Conservation (phyloP, 2,113 vertebrate species). For the Tragulus kanchil region DNA sequence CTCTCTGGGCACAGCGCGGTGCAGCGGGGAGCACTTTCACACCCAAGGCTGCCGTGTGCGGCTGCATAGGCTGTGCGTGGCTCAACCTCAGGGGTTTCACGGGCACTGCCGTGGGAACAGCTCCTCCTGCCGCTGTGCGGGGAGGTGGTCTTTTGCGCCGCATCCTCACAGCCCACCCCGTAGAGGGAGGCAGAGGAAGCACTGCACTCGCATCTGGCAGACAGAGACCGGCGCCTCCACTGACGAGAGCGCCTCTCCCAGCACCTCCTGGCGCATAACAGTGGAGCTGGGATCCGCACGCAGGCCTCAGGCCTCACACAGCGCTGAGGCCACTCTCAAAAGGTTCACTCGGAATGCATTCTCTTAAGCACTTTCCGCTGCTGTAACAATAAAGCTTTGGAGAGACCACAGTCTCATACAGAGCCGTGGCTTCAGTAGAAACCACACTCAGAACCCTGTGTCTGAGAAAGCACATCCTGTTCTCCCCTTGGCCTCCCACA, state of each 20-base stretch:
- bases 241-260: neutral
- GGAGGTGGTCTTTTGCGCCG: neutral
- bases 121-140: neutral
- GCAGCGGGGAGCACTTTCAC: neutral
- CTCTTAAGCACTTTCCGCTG: neutral
- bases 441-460: neutral
- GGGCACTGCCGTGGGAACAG: neutral
- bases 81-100: neutral
- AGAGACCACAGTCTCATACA: neutral
- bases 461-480: neutral
- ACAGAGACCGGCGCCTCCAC: neutral
- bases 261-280: neutral
- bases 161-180: neutral
- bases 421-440: neutral
- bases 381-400: neutral
- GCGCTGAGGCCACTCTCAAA: neutral
- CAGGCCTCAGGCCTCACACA: neutral
- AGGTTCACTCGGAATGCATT: neutral
- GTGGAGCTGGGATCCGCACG: neutral
- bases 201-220: neutral
- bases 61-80: neutral
- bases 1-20: neutral
- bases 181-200: neutral
- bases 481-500: neutral
- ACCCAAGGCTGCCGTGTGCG: neutral